Base-by-base conservation (phyloP, 2,888 invertebrate species). In the Coelogynopora nodosa region DNA sequence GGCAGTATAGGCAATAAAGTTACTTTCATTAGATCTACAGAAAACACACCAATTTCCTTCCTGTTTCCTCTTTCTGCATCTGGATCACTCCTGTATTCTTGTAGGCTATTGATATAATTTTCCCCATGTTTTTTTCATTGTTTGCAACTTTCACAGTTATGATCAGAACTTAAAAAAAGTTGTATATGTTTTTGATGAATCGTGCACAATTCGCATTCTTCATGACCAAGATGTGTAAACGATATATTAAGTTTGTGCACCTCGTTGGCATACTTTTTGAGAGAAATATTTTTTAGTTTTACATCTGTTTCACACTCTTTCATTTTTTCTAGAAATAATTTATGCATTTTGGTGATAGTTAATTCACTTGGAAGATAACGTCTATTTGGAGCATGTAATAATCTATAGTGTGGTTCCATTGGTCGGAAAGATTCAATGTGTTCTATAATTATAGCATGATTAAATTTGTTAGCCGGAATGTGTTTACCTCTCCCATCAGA, bases 11-110 rank as follows among this genome's bases (percentile, higher is more conserved):
- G 80, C 28, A 80, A 26, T 23, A 80, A 27, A 27, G 28, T 26
- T 23, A 80, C 80, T 80, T 80, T 27, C 80, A 80, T 80, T 23
- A 80, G 80, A 80, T 80, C 80, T 26, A 80, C 80, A 49, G 49
- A 49, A 49, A 49, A 49, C 49, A 49, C 49, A 49, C 49, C 49
- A 49, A 49, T 49, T 49, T 49, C 49, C 49, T 49, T 49, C 49
- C 49, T 49, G 49, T 49, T 49, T 49, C 49, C 49, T 49, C 49
- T 49, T 49, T 18, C 49, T 49, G 49, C 49, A 49, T 18, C 49
- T 49, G 49, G 5, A 49, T 49, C 49, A 49, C 49, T 49, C 49
- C 49, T 49, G 49, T 49, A 49, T 49, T 49, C 49, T 49, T 49
- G 49, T 49, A 5, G 49, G 49, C 49, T 49, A 49, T 49, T 49